These are phyloP conservation scores for Semotilus atromaculatus DNA, from an alignment of 2,797 vertebrate species.

Conservation along the genomic window DNA sequence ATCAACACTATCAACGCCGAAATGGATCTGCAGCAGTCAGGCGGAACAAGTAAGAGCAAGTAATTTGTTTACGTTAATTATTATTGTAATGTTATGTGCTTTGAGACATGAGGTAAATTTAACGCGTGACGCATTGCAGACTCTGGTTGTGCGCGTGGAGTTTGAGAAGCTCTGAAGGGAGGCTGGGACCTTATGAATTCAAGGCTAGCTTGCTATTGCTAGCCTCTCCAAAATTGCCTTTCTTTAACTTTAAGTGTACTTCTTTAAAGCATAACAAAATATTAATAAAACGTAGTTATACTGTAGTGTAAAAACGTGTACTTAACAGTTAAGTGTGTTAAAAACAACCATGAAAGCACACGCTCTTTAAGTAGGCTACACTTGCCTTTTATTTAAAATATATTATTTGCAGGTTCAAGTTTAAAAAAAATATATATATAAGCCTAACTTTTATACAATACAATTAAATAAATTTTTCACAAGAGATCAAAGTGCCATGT, in stretches of 20 bases:
- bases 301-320: neutral
- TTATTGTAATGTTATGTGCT: too few relatives aligned
- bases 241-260: neutral
- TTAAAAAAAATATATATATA: too few relatives aligned
- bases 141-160: too few relatives aligned
- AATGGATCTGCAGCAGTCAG: neutral
- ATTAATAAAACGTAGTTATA: neutral
- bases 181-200: neutral
- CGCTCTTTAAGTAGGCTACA: neutral
- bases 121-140: too few relatives aligned
- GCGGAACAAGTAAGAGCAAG: neutral
- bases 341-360: neutral
- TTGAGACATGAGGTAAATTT: too few relatives aligned
- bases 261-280: neutral
- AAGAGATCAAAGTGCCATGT: neutral
- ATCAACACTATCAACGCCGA: neutral
- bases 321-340: neutral
- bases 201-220: neutral
- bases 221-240: neutral
- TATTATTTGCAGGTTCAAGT: neutral
- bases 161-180: neutral
- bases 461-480: neutral
- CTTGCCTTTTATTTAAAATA: neutral
- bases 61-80: neutral
- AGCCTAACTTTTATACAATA: neutral